Evolutionary conservation across 1,140 invertebrate species (phyloP).

Genomic region (Euwallacea fornicatus): DNA sequence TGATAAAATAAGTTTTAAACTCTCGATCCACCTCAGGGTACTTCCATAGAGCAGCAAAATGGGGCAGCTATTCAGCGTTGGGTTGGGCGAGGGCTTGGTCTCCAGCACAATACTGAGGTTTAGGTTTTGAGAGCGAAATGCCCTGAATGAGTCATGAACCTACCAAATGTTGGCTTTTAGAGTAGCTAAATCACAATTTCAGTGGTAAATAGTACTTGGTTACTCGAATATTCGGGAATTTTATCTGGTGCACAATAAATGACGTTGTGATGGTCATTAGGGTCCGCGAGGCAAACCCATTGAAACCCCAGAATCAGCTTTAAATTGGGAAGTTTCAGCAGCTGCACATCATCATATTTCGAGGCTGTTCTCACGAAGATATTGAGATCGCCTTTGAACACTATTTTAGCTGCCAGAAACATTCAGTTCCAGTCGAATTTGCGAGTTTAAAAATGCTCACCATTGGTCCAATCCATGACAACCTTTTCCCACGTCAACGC

Average conservation of each 20-base stretch:
- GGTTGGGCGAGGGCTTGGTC: slow-evolving; percentile 68
- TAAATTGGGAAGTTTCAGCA: slow-evolving; percentile 89
- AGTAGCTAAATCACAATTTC: not conserved
- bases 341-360: slow-evolving; percentile 95
- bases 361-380: slow-evolving; percentile 94
- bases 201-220: slow-evolving; percentile 63
- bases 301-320: slow-evolving; percentile 82
- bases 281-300: slow-evolving; percentile 91
- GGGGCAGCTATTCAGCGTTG: slow-evolving; percentile 64
- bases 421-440: not conserved
- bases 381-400: slow-evolving; percentile 82
- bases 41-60: slow-evolving; percentile 87
- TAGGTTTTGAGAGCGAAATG: slow-evolving; percentile 92
- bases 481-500: slow-evolving; percentile 92
- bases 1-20: slow-evolving; percentile 92
- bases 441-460: slow-evolving; percentile 53
- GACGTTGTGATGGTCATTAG: slow-evolving; percentile 95
- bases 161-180: slow-evolving; percentile 46
- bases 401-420: slow-evolving; percentile 68
- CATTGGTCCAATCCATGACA: slow-evolving; percentile 95
- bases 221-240: slow-evolving; percentile 95
- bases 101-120: slow-evolving; percentile 88
- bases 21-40: slow-evolving; percentile 93
- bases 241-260: slow-evolving; percentile 96
- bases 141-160: slow-evolving; percentile 84